Base-by-base conservation (phyloP, 1,140 invertebrate genomes). In the Tetramorium simillimum region DNA sequence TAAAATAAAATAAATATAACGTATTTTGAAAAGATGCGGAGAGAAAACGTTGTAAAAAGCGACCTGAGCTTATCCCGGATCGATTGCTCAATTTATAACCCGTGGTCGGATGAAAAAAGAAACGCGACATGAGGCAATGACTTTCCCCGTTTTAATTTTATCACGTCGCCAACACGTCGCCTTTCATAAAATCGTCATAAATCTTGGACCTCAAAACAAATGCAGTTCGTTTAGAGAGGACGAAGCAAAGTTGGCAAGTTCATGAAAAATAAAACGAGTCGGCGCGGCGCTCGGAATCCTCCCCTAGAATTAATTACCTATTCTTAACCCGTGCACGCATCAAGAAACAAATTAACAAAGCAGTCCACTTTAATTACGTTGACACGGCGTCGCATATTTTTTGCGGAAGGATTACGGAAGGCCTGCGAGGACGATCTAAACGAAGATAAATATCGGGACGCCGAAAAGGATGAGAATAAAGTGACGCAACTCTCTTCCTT, bases 291-390 rank as follows among this genome's bases (percentile, higher is more conserved):
- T 5, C 14, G 46, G 4, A 43, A 33, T 21, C 33, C 33, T 24
- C n/a, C 28, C 53, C 21, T 10, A 16, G 7, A 49, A 76, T 21
- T 43, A 43, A 81, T 81, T 81, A 81, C 24, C 18, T 70, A 81
- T 81, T 81, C 77, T 53, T 51, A 69, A 67, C 43, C 28, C 43
- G 33, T 24, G 28, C 62, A 37, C 77, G 67, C 62, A 24, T 69
- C 77, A 53, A 33, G 24, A 51, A 80, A 80, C 62, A 49, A 80
- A 80, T 80, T 80, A 80, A 80, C 77, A 7, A 14, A 67, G n/a
- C 28, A 16, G 14, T 33, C 33, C 18, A 12, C 43, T 53, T 49
- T 53, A 69, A 69, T 49, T 80, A 80, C 28, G 62, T 69, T 53
- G 43, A 80, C 62, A 37, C 18, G 10, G 28, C 60, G 62, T 65